Base-by-base conservation (phyloP, 2,797 vertebrate species). In the Hephaestus fuliginosus region DNA sequence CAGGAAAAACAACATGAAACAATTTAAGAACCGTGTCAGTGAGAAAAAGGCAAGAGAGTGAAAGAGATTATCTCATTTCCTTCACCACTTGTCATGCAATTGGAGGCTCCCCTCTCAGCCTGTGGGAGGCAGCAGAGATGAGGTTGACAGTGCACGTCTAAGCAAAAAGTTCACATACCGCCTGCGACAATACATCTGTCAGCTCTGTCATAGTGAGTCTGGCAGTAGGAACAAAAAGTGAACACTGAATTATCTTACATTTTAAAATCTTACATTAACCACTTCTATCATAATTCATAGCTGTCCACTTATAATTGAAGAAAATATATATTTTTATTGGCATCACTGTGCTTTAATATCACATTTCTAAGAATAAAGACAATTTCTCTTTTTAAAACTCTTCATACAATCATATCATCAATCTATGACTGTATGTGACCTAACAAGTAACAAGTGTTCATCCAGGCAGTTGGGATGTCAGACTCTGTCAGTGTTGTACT, bases 1-100 rank as follows among this genome's bases (percentile, higher is more conserved):
- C 87, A 91, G 87, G 91, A 92, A 93, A 93, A 93, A 94, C 92
- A 94, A 90, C 82, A 86, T 88, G 83, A 92, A 92, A 94, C 88
- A 93, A 88, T 94, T 90, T 90, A 82, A 87, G 84, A 92, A 81
- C 56, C 79, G 70, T 91, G 89, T 93, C 84, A 91, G 90, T 63
- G 71, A 89, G 83, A 84, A 81, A 86, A 84, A 86, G 83, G 77
- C 80, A 71, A 70, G 77, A 78, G 83, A 84, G 75, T 82, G 76
- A 84, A 74, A 85, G 88, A 89, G 86, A 93, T 91, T 87, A 93
- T 88, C 87, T 91, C 85, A 88, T 86, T 93, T 93, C 86, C 86
- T 87, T 86, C 85, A 88, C 30, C 30, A 33, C 82, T 91, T 93
- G 78, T 84, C 86, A 92, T 93, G 89, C 89, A 72, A 89, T 57